Evolutionary conservation across 2,888 invertebrate species (phyloP), one percentile per base, ranked within the genome.

Genomic region (Lepeophtheirus nordmannii): DNA sequence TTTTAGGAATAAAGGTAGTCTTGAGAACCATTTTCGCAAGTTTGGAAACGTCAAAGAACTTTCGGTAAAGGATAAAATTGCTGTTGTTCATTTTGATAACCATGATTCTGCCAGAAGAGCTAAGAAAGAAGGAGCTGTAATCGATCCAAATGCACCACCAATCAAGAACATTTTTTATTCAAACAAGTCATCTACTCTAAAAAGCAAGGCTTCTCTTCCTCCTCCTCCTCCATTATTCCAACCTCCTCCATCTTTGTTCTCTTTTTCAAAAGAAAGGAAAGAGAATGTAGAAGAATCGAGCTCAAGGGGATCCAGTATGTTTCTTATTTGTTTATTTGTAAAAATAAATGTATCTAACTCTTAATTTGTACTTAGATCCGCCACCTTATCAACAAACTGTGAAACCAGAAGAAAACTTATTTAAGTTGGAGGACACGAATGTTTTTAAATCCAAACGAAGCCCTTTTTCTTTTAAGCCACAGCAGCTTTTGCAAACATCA

Each of bases 41-140:
- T 89, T 83, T 77, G 89, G 89, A 0, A 79, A 78, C 56, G 81
- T 87, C 2, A 79, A 80, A 14, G 81, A 82, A 69, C 81, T 88
- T 62, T 79, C 81, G 46, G 76, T 86, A 64, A 80, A 82, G 62
- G 82, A 83, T 0, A 82, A 81, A 67, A 81, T 82, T 70, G 86
- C 87, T 69, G 81, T 82, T 0, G 80, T 88, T 10, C 84, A 84
- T 71, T 89, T 85, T 76, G 80, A 81, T 56, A 81, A 67, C 1
- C 70, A 76, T 74, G 73, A 74, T 41, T 69, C 70, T 39, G 76
- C 76, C 12, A 71, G 70, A 5, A 70, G 68, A 53, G 76, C 76
- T 8, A 76, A 75, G 69, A 69, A 69, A 53, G 69, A 71, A 23
- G 77, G 77, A 8, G 68, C 70, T 17, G 40, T 70, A 30, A 67